Evolutionary conservation across 1,140 invertebrate genomes (phyloP).

Genomic region (Nautilus pompilius): DNA sequence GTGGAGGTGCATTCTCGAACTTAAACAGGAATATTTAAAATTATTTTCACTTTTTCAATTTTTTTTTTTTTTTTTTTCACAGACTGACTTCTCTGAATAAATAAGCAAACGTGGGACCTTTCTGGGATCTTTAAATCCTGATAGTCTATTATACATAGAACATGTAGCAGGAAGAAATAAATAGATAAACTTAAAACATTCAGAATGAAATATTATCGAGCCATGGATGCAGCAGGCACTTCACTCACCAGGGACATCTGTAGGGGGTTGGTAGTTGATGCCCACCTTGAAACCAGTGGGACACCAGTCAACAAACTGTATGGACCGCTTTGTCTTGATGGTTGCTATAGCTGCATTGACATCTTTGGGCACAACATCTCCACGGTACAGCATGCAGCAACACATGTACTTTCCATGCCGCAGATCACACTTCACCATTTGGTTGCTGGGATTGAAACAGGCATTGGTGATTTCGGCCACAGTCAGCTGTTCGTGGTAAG

Average conservation of each 20-base stretch:
- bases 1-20: too few relatives aligned
- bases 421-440: conserved; percentile 91
- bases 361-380: conserved; percentile 66
- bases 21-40: too few relatives aligned
- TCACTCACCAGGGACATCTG: conserved; percentile 67
- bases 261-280: conserved; percentile 53
- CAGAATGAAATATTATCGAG: too few relatives aligned
- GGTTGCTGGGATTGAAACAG: conserved; percentile 82
- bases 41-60: too few relatives aligned
- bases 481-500: conserved; percentile 47
- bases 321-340: conserved; percentile 71
- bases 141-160: too few relatives aligned
- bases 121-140: too few relatives aligned
- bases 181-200: too few relatives aligned
- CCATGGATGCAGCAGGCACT: too few relatives aligned
- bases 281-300: conserved; percentile 18
- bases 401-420: conserved; percentile 61
- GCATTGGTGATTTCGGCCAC: conserved; percentile 70
- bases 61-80: too few relatives aligned
- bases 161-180: too few relatives aligned
- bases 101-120: too few relatives aligned
- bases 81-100: too few relatives aligned
- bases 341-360: conserved; percentile 79
- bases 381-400: conserved; percentile 48
- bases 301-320: conserved; percentile 31